Percentiles rank a stretch among this genome's conserved stretches.
phyloP scores from a whole-genome alignment of 2,888 invertebrate genomes.

The Coelogynopora nodosa region DNA sequence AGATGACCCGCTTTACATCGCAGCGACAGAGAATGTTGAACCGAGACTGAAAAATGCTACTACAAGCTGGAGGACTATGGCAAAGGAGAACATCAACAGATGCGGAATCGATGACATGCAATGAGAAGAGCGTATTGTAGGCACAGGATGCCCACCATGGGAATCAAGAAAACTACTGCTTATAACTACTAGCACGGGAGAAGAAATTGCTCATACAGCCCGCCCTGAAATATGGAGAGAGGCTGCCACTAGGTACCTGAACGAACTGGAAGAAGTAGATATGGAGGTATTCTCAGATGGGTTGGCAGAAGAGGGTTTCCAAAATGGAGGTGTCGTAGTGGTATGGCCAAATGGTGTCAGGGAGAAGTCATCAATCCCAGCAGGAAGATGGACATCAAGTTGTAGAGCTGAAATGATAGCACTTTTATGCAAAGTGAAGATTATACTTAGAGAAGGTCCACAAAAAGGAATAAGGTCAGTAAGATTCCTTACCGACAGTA shows the following conservation, averaged over 20 bases:
- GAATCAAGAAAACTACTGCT: not conserved
- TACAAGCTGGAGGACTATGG: not conserved
- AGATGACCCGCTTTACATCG: constrained; percentile 29
- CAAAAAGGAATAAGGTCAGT: not conserved
- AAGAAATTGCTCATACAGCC: not conserved
- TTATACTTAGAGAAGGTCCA: not conserved
- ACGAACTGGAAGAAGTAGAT: not conserved
- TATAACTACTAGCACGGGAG: not conserved
- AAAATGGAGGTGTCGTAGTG: not conserved
- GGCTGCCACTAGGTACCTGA: not conserved
- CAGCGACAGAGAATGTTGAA: not conserved
- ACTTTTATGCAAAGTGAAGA: not conserved
- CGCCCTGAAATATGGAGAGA: not conserved
- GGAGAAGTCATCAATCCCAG: not conserved
- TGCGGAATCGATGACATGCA: not conserved
- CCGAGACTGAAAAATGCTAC: not conserved
- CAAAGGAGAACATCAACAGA: not conserved
- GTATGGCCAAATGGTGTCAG: not conserved
- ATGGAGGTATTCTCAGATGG: not conserved
- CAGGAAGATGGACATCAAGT: not conserved
- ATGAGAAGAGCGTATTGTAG: not conserved
- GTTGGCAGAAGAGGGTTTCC: not conserved
- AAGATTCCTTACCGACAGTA: not conserved
- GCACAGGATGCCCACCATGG: not conserved
- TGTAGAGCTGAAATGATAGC: not conserved